These are phyloP conservation scores for Trachelipus rathkii DNA, from an alignment of 1,140 invertebrate genomes.

Conservation along the genomic window DNA sequence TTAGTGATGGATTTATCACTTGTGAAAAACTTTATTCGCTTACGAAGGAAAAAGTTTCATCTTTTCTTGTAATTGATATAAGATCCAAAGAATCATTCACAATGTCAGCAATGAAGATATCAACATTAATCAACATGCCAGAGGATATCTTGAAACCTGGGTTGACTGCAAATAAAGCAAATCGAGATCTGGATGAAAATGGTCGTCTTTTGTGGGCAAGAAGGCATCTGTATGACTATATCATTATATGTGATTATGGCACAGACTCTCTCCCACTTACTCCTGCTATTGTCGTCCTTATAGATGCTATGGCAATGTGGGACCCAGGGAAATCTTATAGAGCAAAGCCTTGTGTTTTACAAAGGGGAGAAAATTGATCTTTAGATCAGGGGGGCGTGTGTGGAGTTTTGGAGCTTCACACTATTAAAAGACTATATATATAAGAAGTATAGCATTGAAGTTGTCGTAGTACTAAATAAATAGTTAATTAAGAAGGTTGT, in stretches of 20 bases:
- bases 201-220: slow-evolving; percentile 24
- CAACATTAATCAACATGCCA: slow-evolving; percentile 69
- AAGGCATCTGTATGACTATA: slow-evolving; percentile 32
- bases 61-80: slow-evolving; percentile 70
- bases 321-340: too few species aligned
- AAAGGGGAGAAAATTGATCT: too few species aligned
- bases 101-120: slow-evolving; percentile 63
- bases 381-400: too few species aligned
- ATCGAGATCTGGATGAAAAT: slow-evolving; percentile 21
- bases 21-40: slow-evolving; percentile 61
- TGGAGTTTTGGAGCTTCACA: too few species aligned
- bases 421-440: too few species aligned
- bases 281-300: slow-evolving; percentile 54
- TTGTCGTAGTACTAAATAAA: too few species aligned
- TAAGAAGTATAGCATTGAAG: too few species aligned
- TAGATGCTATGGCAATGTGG: slow-evolving; percentile 60
- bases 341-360: too few species aligned
- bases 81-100: slow-evolving; percentile 61
- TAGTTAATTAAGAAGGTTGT: too few species aligned
- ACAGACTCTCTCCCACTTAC: slow-evolving; percentile 51
- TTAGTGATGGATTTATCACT: slow-evolving; percentile 40
- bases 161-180: slow-evolving; percentile 52
- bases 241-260: slow-evolving; percentile 44
- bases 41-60: slow-evolving; percentile 58
- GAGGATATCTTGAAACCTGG: slow-evolving; percentile 64